phyloP scores from a whole-genome alignment of 2,113 vertebrate genomes.

The Lepisosteus osseus region DNA sequence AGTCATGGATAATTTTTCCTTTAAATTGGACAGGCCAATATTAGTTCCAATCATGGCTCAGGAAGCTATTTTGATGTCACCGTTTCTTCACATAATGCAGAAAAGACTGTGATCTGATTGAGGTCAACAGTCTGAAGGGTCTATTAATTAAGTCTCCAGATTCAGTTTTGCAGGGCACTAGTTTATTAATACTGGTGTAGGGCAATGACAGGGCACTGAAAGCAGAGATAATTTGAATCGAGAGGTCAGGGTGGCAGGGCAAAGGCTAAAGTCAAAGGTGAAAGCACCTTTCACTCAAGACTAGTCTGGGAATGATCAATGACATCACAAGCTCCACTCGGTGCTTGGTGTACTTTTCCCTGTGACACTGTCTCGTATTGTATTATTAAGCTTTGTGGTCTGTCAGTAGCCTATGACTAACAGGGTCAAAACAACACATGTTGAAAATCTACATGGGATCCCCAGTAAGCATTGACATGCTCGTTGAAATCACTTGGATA shows the following conservation, averaged over 20 bases:
- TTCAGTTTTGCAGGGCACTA: conserved; percentile 1
- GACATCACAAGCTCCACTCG: not conserved
- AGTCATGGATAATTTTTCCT: too few relatives aligned
- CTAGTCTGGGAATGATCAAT: not conserved
- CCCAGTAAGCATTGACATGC: too few relatives aligned
- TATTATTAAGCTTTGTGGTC: too few relatives aligned
- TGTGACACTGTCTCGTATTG: too few relatives aligned
- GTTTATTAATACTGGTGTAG: not conserved
- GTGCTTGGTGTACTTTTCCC: too few relatives aligned
- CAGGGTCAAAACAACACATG: too few relatives aligned
- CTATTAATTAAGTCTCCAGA: not conserved
- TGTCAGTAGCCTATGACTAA: too few relatives aligned
- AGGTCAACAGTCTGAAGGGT: not conserved
- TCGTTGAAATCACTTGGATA: too few relatives aligned
- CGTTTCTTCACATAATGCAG: not conserved
- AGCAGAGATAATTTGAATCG: not conserved
- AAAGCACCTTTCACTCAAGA: not conserved
- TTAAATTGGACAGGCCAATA: too few relatives aligned
- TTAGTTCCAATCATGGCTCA: not conserved
- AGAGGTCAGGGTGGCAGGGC: conserved; percentile 8
- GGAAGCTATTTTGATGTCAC: too few relatives aligned
- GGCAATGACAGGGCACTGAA: not conserved
- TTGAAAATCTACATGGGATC: too few relatives aligned
- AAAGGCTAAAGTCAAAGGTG: not conserved
- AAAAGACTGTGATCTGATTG: not conserved